Evolutionary conservation across 1,140 invertebrate genomes (phyloP).

Genomic region (Aphelinus atriplicis): DNA sequence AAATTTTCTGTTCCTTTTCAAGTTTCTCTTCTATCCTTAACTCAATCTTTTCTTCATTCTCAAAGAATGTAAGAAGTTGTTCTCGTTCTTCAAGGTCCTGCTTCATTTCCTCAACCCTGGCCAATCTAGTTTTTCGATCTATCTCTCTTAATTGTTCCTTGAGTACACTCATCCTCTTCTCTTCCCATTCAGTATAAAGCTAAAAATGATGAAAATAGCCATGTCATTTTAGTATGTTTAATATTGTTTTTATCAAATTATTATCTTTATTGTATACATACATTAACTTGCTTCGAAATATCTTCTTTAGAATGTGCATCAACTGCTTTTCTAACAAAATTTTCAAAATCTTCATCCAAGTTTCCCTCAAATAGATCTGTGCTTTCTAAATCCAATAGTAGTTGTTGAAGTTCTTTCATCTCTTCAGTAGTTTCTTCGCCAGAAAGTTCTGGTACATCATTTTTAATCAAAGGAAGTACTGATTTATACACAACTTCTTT

Average conservation of each 20-base stretch:
- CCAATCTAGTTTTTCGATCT: conserved; percentile 66
- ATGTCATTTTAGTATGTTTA: not conserved
- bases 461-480: conserved; percentile 59
- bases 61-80: conserved; percentile 80
- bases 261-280: conserved; percentile 44
- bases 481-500: conserved; percentile 60
- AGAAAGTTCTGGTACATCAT: conserved; percentile 53
- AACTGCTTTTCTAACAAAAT: conserved; percentile 67
- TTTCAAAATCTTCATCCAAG: conserved; percentile 64
- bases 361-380: conserved; percentile 46
- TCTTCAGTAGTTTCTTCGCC: conserved; percentile 48
- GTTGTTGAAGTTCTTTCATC: conserved; percentile 1
- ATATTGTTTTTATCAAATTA: not conserved
- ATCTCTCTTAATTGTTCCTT: conserved; percentile 69
- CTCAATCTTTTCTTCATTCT: conserved; percentile 79
- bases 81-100: conserved; percentile 70
- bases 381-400: conserved; percentile 23
- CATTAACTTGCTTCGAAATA: conserved; percentile 67
- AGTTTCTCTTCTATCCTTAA: conserved; percentile 72
- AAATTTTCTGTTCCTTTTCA: conserved; percentile 54
- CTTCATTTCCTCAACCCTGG: conserved; percentile 71
- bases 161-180: conserved; percentile 67
- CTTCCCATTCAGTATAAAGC: conserved; percentile 71
- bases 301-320: conserved; percentile 67
- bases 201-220: conserved; percentile 55